Evolutionary conservation across 2,113 vertebrate species (phyloP), one percentile per base, ranked within the genome.

Genomic region (Gorsachius goisagi): DNA sequence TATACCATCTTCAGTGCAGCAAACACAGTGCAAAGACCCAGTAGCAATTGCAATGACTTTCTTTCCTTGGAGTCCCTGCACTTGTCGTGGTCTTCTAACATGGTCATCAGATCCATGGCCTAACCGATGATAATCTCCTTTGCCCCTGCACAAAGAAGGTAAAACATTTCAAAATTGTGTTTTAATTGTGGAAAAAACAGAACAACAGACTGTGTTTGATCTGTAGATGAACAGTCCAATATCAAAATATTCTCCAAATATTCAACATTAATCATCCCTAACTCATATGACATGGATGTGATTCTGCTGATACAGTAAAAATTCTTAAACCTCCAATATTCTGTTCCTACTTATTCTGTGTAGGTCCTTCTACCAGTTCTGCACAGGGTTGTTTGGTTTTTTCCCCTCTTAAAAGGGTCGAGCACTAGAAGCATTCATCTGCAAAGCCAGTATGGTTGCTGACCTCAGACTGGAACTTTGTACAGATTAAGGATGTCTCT

Each of bases 91-190:
- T 89, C 99, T 97, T 85, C 99, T 98, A 27, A 99, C 99, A 3
- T 99, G 99, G 93, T 99, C 99, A 24, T 99, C 99, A 6, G 99
- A 99, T 85, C 99, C 99, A 21, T 99, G 99, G 77, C 99, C 99
- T 49, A 99, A 97, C 3, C 99, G 98, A 93, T 99, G 99, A 86
- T 99, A 99, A 95, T 99, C 99, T 15, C 99, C 99, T 98, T 99
- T 99, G 44, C 99, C 99, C 99, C 99, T 99, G 93, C 39, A 97
- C 12, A 90, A 18, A 95, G 53, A 86, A 87, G 15, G n/a, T 50
- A 89, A 66, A 84, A 77, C 24, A 75, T 30, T 82, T 85, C 15
- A 89, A 68, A 93, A 37, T 15, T 32, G 32, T 16, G 30, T 28
- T 73, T 87, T 47, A 68, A 23, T 15, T 17, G 45, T 47, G 44